Conservation (phyloP, 2,797 vertebrate species). For the Sebastolobus altivelis region DNA sequence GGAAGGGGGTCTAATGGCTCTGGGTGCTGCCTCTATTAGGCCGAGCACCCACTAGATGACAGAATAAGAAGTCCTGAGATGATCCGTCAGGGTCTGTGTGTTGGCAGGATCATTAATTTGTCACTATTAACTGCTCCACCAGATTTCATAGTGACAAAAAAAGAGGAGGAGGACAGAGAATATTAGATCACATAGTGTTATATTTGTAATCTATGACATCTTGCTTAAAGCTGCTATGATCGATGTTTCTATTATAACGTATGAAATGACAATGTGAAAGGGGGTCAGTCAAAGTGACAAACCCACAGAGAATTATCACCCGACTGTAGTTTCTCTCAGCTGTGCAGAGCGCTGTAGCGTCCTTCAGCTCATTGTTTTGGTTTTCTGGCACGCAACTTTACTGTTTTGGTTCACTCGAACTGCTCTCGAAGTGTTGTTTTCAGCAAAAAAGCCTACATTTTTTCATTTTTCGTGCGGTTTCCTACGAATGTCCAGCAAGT, state of each 20-base stretch:
- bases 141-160: constrained; percentile 9
- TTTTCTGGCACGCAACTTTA: background rate
- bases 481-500: no score
- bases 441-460: no score
- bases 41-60: constrained; percentile 43
- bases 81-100: constrained; percentile 50
- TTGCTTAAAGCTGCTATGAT: background rate
- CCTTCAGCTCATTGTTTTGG: background rate
- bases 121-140: constrained; percentile 46
- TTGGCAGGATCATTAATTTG: constrained; percentile 47
- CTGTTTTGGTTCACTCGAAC: background rate
- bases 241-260: background rate
- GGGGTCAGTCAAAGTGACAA: background rate
- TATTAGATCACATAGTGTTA: background rate
- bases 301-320: background rate
- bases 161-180: background rate
- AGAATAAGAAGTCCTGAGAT: constrained; percentile 48
- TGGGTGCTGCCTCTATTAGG: constrained; percentile 59
- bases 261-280: background rate
- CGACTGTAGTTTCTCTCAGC: background rate
- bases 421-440: no score
- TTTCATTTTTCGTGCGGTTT: no score
- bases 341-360: background rate
- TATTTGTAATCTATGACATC: background rate
- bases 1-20: constrained; percentile 47